Base-by-base conservation (phyloP, 2,113 vertebrate genomes). In the Cyprinodon tularosa region DNA sequence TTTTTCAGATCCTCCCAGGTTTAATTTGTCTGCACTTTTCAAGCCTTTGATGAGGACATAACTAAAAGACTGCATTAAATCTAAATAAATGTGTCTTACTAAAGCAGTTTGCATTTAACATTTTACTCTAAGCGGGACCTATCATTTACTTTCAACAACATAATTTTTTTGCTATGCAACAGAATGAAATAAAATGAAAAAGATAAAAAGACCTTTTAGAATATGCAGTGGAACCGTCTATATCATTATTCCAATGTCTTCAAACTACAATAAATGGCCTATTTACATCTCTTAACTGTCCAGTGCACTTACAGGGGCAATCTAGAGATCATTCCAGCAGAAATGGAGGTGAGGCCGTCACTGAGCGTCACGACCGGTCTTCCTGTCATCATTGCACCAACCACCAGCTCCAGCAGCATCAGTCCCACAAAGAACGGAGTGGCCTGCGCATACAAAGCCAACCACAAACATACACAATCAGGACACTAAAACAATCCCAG, bases 341-440 rank as follows among this genome's bases (percentile, higher is more conserved):
- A 95, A 48, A 98, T 1, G 62, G 95, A 97, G 74, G 95, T 95
- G 83, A 97, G 80, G 74, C 92, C 92, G 73, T 97, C 96, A 40
- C 94, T 95, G 79, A 98, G 61, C 57, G 88, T 92, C 73, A 89
- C 84, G 1, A 92, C 42, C 2, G 89, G 71, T 7, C 91, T 88
- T 50, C 88, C 94, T 11, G 88, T 94, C 89, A 77, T 94, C 86
- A 95, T 62, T 90, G 94, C 90, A 64, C 94, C 95, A 83, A 97
- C 81, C 70, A 91, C 67, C 80, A 96, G 57, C 91, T 98, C 97
- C 84, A 98, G 90, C 6, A 94, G 48, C 73, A 98, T 93, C 91
- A 98, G 92, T 38, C 92, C 93, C 50, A 96, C 0, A 81, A 98
- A 98, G 92, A 95, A 95, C 0, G 95, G 96, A 66, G 95, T 96